A percentile compares a stretch with the other conserved stretches of the same genome.
Evolutionary conservation across 2,888 invertebrate genomes (phyloP).

Genomic region (Pilophorus perplexus): DNA sequence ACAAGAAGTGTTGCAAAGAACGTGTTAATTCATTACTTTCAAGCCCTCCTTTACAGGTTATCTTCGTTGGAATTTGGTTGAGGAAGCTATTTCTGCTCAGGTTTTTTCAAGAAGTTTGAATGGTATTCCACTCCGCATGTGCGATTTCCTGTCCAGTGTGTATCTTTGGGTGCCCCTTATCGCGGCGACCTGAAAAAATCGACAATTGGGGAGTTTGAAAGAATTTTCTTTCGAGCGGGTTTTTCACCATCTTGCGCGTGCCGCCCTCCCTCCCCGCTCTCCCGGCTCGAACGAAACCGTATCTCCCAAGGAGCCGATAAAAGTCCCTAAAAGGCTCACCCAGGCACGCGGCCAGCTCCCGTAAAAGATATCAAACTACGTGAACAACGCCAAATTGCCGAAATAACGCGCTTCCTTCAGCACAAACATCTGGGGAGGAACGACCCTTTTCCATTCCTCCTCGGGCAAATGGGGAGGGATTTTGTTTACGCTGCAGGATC

Average conservation of each 20-base stretch:
- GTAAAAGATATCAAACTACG: slow-evolving; percentile 17
- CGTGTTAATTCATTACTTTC: no score
- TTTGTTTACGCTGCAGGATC: slow-evolving; percentile 18
- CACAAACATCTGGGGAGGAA: slow-evolving; percentile 25
- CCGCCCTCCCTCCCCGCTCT: neutral
- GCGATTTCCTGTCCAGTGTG: no score
- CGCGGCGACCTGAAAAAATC: no score
- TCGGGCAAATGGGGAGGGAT: neutral
- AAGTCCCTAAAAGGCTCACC: neutral
- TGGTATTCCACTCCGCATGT: no score
- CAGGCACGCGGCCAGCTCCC: slow-evolving; percentile 29
- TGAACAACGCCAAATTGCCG: slow-evolving; percentile 29
- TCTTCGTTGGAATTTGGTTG: no score
- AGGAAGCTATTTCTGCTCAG: no score
- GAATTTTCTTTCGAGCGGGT: neutral
- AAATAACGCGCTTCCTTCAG: slow-evolving; percentile 33
- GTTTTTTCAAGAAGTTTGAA: no score
- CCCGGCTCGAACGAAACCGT: no score
- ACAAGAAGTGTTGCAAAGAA: no score
- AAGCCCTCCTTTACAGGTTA: no score
- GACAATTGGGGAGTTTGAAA: no score
- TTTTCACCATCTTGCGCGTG: neutral
- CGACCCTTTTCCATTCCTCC: slow-evolving; percentile 32
- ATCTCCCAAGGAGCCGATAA: slow-evolving; percentile 25
- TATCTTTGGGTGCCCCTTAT: no score